A percentile compares a stretch with the other conserved stretches of the same genome.
These are phyloP conservation scores for Calypte anna DNA, from an alignment of 2,113 vertebrate species.

Conservation along the genomic window DNA sequence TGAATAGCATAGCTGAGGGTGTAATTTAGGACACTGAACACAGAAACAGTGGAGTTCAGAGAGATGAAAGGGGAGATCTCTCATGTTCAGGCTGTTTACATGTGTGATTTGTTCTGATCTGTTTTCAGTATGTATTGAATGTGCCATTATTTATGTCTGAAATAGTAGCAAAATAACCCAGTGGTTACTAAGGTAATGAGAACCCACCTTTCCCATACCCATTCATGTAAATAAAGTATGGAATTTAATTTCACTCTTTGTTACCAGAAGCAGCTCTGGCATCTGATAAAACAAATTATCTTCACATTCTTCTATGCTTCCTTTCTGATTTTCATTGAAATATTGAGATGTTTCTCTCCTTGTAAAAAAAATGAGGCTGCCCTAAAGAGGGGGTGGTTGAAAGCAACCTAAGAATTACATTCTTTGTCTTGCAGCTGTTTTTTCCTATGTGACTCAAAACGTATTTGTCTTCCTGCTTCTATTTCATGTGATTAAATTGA, in stretches of 20 bases:
- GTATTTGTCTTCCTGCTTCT: not conserved
- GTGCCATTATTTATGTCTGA: not conserved
- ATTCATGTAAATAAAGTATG: conserved; percentile 52
- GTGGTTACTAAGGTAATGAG: conserved; percentile 29
- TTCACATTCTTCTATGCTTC: conserved; percentile 20
- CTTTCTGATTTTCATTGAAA: conserved; percentile 2
- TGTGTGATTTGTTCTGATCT: not conserved
- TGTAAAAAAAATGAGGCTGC: conserved; percentile 18
- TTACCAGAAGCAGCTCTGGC: conserved; percentile 40
- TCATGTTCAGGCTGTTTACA: not conserved
- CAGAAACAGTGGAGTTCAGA: not conserved
- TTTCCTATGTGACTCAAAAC: not conserved
- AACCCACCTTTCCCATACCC: not conserved
- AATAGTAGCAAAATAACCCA: conserved; percentile 37
- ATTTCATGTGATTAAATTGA: not conserved
- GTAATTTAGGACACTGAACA: conserved; percentile 38
- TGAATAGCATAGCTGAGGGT: not conserved
- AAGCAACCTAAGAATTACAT: not conserved
- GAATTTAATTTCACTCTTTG: conserved; percentile 54
- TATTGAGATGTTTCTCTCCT: not conserved
- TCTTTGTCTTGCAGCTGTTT: not conserved
- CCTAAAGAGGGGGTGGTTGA: not conserved
- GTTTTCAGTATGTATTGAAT: not conserved
- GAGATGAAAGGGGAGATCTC: conserved; percentile 34
- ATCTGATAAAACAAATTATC: conserved; percentile 42